Base-by-base conservation (phyloP, 2,888 invertebrate genomes). In the Alentia gelatinosa region DNA sequence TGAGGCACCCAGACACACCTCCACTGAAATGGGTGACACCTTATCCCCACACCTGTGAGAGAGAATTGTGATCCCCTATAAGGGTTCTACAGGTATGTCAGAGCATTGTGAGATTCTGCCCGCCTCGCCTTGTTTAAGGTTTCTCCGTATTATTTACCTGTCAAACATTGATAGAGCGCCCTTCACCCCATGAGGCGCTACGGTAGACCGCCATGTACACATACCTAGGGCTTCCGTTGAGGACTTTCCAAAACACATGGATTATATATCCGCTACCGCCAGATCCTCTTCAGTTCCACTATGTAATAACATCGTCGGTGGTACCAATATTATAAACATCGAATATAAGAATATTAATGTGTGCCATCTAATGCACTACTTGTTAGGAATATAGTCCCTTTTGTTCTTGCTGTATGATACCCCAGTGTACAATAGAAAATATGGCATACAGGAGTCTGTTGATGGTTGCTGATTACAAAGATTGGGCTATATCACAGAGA, bases 61-160 rank as follows among this genome's bases (percentile, higher is more conserved):
- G 68, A 30, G 68, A 68, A 26, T 26, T 30, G 26, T 26, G 26
- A 1, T 5, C 30, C 30, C 4, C 30, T 30, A 26, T 30, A 68
- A 12, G 68, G 30, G n/a, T 68, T 30, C 68, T 68, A 30, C 68
- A 26, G 26, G 3, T 30, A 68, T 30, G 68, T 68, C 23, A 26
- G 68, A 12, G 5, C 68, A 30, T 68, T 68, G 68, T 68, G 30
- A 68, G 68, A 30, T 68, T 1, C 15, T 30, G 30, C 30, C 5
- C 4, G 30, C 30, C 68, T 68, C 5, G 68, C 26, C n/a, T 68
- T 68, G 68, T 68, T 68, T 68, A 68, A 68, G 68, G 68, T 30
- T 68, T 68, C 68, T 68, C 30, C 33, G 12, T 30, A 68, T 68
- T 68, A 68, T 68, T 68, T 68, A 68, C 68, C 68, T 68, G 68